These are phyloP conservation scores for Tragelaphus imberbis DNA, from an alignment of 2,113 vertebrate genomes.

Conservation along the genomic window DNA sequence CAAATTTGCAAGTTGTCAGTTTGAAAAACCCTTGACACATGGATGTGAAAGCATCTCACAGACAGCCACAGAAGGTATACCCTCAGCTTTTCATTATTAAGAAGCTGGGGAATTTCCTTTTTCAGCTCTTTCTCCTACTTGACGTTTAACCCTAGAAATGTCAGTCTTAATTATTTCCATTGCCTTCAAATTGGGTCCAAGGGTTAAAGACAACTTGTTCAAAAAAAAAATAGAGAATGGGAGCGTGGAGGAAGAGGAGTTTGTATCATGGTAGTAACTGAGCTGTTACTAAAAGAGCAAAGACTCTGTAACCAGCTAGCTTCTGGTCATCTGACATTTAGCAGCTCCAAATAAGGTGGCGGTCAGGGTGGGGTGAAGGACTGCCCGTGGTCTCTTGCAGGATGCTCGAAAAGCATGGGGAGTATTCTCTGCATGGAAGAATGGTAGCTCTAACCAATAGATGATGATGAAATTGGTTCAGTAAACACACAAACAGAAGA, in stretches of 20 bases:
- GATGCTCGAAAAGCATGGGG: neutral
- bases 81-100: conserved; percentile 87
- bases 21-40: conserved; percentile 88
- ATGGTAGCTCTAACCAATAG: neutral
- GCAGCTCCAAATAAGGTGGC: neutral
- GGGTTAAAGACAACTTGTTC: conserved; percentile 80
- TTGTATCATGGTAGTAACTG: neutral
- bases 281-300: neutral
- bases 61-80: conserved; percentile 84
- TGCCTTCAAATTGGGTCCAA: conserved; percentile 73
- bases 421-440: neutral
- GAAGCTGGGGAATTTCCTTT: conserved; percentile 86
- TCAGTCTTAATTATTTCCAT: conserved; percentile 83
- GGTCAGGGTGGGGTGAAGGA: neutral
- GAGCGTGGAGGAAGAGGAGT: neutral
- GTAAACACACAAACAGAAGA: neutral
- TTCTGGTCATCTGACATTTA: neutral
- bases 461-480: neutral
- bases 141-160: conserved; percentile 86
- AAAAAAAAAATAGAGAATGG: neutral
- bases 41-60: conserved; percentile 83
- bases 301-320: neutral
- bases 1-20: conserved; percentile 90
- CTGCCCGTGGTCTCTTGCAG: neutral
- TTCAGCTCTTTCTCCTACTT: conserved; percentile 84